phyloP scores from a whole-genome alignment of 2,113 vertebrate species.

The Dicerorhinus sumatrensis region DNA sequence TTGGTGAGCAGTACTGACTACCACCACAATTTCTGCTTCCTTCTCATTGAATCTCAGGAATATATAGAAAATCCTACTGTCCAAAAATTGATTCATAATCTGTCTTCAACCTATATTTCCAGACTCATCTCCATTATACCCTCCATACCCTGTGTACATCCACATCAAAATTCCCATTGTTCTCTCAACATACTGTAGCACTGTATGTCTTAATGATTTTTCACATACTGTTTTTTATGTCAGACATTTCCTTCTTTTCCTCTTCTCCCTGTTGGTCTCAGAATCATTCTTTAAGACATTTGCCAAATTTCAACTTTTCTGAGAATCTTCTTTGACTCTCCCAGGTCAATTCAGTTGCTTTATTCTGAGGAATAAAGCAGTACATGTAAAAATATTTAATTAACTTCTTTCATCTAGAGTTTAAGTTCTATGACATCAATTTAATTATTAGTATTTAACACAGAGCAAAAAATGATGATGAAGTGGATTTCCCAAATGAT shows the following conservation, averaged over 20 bases:
- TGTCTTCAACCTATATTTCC: background rate
- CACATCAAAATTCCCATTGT: background rate
- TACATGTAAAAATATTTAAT: background rate
- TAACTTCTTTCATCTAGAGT: background rate
- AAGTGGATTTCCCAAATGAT: background rate
- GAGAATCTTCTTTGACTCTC: background rate
- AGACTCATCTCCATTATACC: background rate
- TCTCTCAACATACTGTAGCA: background rate
- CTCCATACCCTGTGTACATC: rapidly evolving
- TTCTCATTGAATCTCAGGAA: background rate
- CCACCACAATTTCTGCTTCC: background rate
- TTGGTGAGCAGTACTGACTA: background rate
- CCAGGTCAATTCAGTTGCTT: no score
- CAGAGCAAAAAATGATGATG: background rate
- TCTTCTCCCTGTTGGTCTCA: background rate
- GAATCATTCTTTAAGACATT: background rate
- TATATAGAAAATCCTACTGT: background rate
- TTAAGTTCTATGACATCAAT: background rate
- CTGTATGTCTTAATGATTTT: background rate
- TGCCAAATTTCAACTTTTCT: background rate
- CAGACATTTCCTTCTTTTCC: background rate
- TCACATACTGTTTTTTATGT: background rate
- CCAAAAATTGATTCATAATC: background rate
- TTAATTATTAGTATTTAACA: background rate
- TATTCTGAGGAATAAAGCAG: background rate